Conservation (phyloP, 1,140 invertebrate species). For the Laupala kohalensis region DNA sequence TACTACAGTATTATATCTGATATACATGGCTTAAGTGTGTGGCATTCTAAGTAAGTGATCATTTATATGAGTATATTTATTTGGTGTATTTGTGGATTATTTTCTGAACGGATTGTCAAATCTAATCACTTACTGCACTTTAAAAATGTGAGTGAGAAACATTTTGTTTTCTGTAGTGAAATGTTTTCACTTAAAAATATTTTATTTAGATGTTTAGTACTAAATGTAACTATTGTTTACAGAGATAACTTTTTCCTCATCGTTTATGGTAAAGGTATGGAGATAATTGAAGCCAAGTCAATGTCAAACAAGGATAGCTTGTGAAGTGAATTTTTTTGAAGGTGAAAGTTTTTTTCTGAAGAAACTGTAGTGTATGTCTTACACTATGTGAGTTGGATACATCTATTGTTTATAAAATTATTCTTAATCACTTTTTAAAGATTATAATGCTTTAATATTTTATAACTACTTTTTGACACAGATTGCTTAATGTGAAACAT, state of each 20-base stretch:
- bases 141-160: neutral
- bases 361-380: too few relatives aligned
- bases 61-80: neutral
- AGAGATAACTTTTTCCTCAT: neutral
- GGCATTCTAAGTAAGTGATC: slow-evolving; percentile 8
- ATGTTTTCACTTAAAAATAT: neutral
- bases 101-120: neutral
- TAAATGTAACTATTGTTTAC: neutral
- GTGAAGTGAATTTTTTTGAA: too few relatives aligned
- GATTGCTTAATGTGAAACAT: too few relatives aligned
- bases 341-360: too few relatives aligned
- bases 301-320: too few relatives aligned
- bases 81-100: neutral
- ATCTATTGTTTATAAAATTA: too few relatives aligned
- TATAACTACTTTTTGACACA: too few relatives aligned
- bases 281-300: neutral
- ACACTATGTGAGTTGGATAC: too few relatives aligned
- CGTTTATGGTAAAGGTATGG: slow-evolving; percentile 8
- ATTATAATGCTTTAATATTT: too few relatives aligned
- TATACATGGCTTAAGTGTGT: slow-evolving; percentile 43
- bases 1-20: slow-evolving; percentile 38
- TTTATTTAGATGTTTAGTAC: neutral
- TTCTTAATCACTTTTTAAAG: too few relatives aligned
- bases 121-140: neutral
- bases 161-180: neutral